phyloP scores from a whole-genome alignment of 2,888 invertebrate species.

The Hydropsyche betteni region DNA sequence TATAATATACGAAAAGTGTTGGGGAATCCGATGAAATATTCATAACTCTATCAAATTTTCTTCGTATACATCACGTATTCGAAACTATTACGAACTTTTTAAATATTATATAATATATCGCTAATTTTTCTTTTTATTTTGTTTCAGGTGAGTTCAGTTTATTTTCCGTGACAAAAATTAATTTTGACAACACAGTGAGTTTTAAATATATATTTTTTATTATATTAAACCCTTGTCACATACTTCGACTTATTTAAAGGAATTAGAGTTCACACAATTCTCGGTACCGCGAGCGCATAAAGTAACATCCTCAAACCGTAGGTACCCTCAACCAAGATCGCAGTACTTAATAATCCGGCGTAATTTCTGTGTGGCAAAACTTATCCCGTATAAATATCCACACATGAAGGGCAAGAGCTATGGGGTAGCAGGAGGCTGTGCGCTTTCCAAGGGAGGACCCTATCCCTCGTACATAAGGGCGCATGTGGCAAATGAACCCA shows the following conservation, averaged over 20 bases:
- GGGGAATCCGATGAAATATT: too few relatives aligned
- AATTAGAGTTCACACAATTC: not conserved
- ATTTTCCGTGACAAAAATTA: not conserved
- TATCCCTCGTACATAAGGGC: not conserved
- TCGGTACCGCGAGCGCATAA: not conserved
- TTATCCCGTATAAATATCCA: constrained; percentile 17
- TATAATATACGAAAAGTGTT: too few relatives aligned
- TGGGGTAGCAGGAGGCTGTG: too few relatives aligned
- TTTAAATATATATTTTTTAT: too few relatives aligned
- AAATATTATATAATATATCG: too few relatives aligned
- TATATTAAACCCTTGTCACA: too few relatives aligned
- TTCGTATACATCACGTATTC: too few relatives aligned
- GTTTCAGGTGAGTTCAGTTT: constrained; percentile 1
- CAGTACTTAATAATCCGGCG: constrained; percentile 8
- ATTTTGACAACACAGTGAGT: too few relatives aligned
- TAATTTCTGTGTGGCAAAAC: constrained; percentile 21
- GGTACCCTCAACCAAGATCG: not conserved
- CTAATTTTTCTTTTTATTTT: not conserved
- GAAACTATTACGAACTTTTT: too few relatives aligned
- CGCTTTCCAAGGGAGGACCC: not conserved
- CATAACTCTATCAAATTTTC: too few relatives aligned
- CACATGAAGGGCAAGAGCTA: constrained; percentile 6
- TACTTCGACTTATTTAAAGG: too few relatives aligned
- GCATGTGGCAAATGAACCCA: constrained; percentile 15
- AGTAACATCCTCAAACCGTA: not conserved